phyloP scores from a whole-genome alignment of 2,888 invertebrate genomes.

The Watsonalla cultraria region DNA sequence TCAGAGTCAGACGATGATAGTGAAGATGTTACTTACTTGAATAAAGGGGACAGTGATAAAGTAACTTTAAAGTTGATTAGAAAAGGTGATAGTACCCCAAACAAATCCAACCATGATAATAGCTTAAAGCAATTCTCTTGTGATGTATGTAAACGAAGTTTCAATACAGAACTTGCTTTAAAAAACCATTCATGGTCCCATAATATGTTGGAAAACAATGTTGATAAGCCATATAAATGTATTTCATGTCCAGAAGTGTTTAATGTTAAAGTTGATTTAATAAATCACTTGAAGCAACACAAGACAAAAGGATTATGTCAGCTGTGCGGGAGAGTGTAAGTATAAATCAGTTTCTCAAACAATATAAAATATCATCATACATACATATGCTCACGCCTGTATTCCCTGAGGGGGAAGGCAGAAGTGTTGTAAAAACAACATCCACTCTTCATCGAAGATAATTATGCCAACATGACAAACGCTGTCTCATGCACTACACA shows the following conservation, averaged over 20 bases:
- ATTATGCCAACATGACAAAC: too few relatives aligned
- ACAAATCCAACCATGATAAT: conserved; percentile 16
- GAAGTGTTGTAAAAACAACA: too few relatives aligned
- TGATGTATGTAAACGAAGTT: conserved; percentile 74
- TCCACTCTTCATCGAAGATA: too few relatives aligned
- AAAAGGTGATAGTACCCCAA: conserved; percentile 19
- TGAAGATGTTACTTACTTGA: conserved; percentile 41
- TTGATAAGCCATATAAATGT: conserved; percentile 58
- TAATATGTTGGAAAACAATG: conserved; percentile 38
- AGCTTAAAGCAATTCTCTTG: conserved; percentile 74
- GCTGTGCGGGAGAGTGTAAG: conserved; percentile 83
- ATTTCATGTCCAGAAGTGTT: conserved; percentile 80
- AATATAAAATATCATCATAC: not conserved
- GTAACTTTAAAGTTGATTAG: conserved; percentile 60
- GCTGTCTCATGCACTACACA: too few relatives aligned
- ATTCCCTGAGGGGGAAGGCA: too few relatives aligned
- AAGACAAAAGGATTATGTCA: conserved; percentile 81
- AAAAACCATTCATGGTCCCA: conserved; percentile 82
- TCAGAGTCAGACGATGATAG: conserved; percentile 22
- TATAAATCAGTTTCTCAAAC: conserved; percentile 13
- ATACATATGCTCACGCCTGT: too few relatives aligned
- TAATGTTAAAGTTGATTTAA: conserved; percentile 80
- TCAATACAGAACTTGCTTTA: conserved; percentile 77
- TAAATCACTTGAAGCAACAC: conserved; percentile 82
- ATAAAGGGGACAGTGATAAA: conserved; percentile 44